Base-by-base conservation (phyloP, 2,113 vertebrate species). In the Gallinago jamesoni region DNA sequence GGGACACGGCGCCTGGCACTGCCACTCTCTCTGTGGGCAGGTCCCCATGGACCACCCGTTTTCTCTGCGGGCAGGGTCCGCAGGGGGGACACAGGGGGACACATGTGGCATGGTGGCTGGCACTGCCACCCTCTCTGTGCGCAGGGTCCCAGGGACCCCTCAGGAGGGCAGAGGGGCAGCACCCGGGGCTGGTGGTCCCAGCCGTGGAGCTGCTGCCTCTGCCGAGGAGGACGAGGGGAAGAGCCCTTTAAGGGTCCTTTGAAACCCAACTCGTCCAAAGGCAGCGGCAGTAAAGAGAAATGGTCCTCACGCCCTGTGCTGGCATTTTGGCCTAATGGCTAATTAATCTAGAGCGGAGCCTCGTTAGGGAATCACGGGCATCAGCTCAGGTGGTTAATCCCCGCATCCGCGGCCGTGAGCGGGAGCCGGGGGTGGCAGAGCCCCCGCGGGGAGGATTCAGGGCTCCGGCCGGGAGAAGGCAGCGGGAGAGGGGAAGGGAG, bases 301-400 rank as follows among this genome's bases (percentile, higher is more conserved):
- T 78, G 87, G 57, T 94, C 94, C 92, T 79, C 81, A 76, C 56
- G 77, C 84, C 63, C 59, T 7, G 9, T 18, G 84, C 30, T 94
- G 96, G 94, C 89, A 84, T 93, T 96, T 91, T 93, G 94, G 80
- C 84, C 92, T 92, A 94, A 95, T 94, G 96, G 87, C 80, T 89
- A 89, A 96, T 94, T 93, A 92, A 82, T 91, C 92, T 82, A 64
- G 96, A 94, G 77, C 4, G 21, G 89, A 92, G 70, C 72, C 95
- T 96, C 13, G 14, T 96, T 96, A 97, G 2, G 0, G 86, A 91
- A 93, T 93, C 90, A 74, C 6, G 16, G 92, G 66, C 70, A 90
- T 93, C 37, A 53, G 95, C 89, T 84, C 73, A 67, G 86, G 73
- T 87, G 27, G 27, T 96, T 93, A 91, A 91, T 92, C 87, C 92